Evolutionary conservation across 2,888 invertebrate species (phyloP).

Genomic region (Podotricha telesiphe): DNA sequence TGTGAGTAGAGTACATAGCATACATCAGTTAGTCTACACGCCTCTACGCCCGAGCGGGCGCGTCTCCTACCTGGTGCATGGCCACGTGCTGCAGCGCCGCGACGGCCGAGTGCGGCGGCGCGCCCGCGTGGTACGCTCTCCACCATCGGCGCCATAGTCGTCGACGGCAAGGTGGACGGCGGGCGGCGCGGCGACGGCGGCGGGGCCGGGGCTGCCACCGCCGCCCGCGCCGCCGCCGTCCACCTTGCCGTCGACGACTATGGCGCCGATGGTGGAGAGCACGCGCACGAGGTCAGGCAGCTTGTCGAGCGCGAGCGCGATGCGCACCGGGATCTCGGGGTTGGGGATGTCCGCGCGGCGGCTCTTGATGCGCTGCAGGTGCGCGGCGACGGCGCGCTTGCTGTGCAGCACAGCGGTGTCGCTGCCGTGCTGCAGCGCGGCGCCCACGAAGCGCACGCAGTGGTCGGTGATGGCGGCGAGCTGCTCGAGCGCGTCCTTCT

Average conservation of each 20-base stretch:
- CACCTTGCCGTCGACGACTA: conserved; percentile 92
- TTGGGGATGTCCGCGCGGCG: conserved; percentile 94
- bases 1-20: background rate
- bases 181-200: conserved; percentile 48
- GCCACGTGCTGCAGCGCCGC: conserved; percentile 70
- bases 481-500: conserved; percentile 91
- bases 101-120: conserved; percentile 48
- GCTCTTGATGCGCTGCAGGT: conserved; percentile 91
- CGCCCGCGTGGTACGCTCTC: conserved; percentile 78
- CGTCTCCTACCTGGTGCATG: conserved; percentile 69
- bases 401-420: conserved; percentile 93
- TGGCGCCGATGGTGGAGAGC: conserved; percentile 90
- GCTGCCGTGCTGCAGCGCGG: conserved; percentile 89
- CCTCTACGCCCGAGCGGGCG: too few relatives aligned
- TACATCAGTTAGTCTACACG: too few relatives aligned
- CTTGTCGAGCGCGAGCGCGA: conserved; percentile 91
- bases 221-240: conserved; percentile 77
- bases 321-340: conserved; percentile 93
- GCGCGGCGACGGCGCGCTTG: conserved; percentile 89
- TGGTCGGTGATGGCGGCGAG: conserved; percentile 94
- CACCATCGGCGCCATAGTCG: too few relatives aligned
- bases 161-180: conserved; percentile 47
- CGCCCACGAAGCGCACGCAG: conserved; percentile 92
- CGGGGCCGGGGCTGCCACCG: conserved; percentile 44
- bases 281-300: conserved; percentile 91